Evolutionary conservation across 2,888 invertebrate species (phyloP).

Genomic region (Athalia circularis): DNA sequence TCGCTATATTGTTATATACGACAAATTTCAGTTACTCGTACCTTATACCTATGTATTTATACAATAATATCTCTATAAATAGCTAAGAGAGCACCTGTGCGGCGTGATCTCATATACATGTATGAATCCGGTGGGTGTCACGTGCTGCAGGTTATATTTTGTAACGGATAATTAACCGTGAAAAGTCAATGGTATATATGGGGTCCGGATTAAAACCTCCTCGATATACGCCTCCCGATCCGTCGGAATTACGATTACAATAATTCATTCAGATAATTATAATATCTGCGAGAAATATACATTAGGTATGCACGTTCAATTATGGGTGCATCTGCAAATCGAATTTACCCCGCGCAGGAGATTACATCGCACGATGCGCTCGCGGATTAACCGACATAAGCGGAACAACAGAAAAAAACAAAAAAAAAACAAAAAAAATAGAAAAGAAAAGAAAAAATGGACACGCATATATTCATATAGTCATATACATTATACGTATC

Average conservation of each 20-base stretch:
- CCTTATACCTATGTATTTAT: no score
- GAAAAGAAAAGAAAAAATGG: slow-evolving; percentile 15
- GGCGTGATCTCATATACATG: neutral
- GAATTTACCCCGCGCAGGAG: neutral
- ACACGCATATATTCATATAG: neutral
- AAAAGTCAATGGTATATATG: neutral
- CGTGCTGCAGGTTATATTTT: neutral
- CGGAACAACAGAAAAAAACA: no score
- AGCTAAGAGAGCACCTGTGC: slow-evolving; percentile 20
- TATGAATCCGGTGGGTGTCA: neutral
- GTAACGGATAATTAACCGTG: neutral
- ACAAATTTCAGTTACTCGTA: no score
- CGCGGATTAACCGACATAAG: no score
- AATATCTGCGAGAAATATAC: no score
- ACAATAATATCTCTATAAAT: slow-evolving; percentile 18
- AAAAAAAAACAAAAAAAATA: neutral
- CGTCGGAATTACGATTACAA: no score
- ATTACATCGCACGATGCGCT: neutral
- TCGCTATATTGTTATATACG: neutral
- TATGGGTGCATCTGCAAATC: neutral
- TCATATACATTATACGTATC: no score
- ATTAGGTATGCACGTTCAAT: no score
- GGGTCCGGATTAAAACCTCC: no score
- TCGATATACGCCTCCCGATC: no score
- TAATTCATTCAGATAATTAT: no score